Base-by-base conservation (phyloP, 2,797 vertebrate genomes). In the Enteromius fasciolatus region DNA sequence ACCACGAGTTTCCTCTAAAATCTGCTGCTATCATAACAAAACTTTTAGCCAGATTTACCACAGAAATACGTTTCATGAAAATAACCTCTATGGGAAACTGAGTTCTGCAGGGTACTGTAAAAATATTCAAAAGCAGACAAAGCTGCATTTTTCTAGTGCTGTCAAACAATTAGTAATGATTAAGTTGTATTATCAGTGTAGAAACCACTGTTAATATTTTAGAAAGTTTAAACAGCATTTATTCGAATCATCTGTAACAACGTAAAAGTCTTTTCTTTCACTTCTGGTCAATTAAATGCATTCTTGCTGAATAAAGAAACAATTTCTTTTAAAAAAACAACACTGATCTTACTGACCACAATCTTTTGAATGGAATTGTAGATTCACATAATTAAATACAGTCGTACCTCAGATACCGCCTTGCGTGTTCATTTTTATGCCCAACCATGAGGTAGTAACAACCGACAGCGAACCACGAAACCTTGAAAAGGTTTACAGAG, bases 381-480 rank as follows among this genome's bases (percentile, higher is more conserved):
- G 48, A 46, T 54, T 20, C 1, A 23, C 31, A 54, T 20, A 14
- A 74, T 50, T 54, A n/a, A 39, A 14, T 20, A 63, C 23, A 46
- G 12, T 74, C 89, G 67, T 94, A 98, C 98, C 98, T 99, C 59
- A 99, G 96, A 44, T 99, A 99, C 84, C 97, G 95, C 83, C 98
- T 95, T 36, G 98, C 98, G 25, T 99, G 97, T 88, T 99, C 98
- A 28, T 99, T 99, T 95, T 99, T 99, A 91, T 99, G 97, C 59
- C 98, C 98, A 28, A 99, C 98, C 98, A 99, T 99, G 81, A 99
- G 96, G 93, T 99, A 99, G 85, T 99, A 99, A 90, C 98, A 99
- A 67, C 98, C 98, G 82, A 99, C 98, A 67, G 98, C 97, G 95
- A 99, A 99, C 98, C 98, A 99, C 0, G 94, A 95, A 0, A 95